Evolutionary conservation across 2,888 invertebrate genomes (phyloP).

Genomic region (Oeneis ivallda): DNA sequence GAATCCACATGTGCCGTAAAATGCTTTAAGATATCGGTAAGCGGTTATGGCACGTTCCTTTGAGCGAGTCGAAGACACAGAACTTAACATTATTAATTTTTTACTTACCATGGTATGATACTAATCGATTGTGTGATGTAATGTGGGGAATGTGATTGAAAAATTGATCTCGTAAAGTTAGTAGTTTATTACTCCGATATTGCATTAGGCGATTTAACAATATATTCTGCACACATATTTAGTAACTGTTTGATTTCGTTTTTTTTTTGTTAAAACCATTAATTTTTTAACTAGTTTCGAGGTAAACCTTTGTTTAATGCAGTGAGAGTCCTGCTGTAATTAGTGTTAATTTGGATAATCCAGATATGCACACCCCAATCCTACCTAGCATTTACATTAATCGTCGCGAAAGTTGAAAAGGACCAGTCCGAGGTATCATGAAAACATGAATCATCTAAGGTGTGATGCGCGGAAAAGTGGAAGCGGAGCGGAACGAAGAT

Average conservation of each 20-base stretch:
- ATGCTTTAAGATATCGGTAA: background rate
- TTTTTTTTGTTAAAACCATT: conserved; percentile 39
- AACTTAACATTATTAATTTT: conserved; percentile 9
- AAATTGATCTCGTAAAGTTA: conserved; percentile 26
- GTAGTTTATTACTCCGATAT: conserved; percentile 34
- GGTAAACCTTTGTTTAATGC: conserved; percentile 45
- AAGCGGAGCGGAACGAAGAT: too few species aligned
- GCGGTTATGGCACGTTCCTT: conserved; percentile 11
- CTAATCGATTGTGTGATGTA: conserved; percentile 57
- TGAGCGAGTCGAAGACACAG: background rate
- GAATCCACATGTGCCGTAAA: too few species aligned
- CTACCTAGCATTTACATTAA: conserved; percentile 26
- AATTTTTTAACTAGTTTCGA: conserved; percentile 47
- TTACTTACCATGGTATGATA: conserved; percentile 24
- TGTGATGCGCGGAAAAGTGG: too few species aligned
- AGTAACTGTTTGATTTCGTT: conserved; percentile 32
- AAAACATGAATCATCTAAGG: too few species aligned
- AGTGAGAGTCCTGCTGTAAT: conserved; percentile 46
- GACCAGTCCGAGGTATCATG: background rate
- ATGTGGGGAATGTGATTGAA: conserved; percentile 65
- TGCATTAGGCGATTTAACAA: conserved; percentile 42
- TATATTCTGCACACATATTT: conserved; percentile 75
- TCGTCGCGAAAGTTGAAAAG: conserved; percentile 3
- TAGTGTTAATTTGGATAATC: conserved; percentile 72
- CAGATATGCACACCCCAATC: conserved; percentile 66